A percentile compares a stretch with the other conserved stretches of the same genome.
phyloP scores from a whole-genome alignment of 2,888 invertebrate genomes.

The Drosophila quinaria region DNA sequence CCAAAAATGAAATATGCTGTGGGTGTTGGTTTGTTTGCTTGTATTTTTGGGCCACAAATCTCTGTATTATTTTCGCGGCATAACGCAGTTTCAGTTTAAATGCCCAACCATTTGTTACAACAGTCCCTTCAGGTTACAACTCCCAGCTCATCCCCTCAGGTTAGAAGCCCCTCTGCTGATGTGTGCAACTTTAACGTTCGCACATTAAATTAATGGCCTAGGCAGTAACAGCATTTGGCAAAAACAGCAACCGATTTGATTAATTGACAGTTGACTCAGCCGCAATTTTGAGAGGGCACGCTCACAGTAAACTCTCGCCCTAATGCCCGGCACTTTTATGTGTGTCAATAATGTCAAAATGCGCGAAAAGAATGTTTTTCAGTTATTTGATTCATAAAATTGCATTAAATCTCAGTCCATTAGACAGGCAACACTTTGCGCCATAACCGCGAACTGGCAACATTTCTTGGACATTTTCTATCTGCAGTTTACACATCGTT shows the following conservation, averaged over 20 bases:
- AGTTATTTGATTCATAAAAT: slow-evolving; percentile 55
- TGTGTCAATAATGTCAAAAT: slow-evolving; percentile 36
- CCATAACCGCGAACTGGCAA: slow-evolving; percentile 16
- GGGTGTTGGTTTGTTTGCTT: slow-evolving; percentile 3
- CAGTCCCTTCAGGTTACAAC: slow-evolving; percentile 21
- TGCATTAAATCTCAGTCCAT: slow-evolving; percentile 71
- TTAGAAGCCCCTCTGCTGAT: background rate
- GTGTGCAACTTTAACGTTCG: slow-evolving; percentile 42
- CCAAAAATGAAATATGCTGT: slow-evolving; percentile 60
- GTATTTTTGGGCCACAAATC: slow-evolving; percentile 51
- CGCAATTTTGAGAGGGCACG: slow-evolving; percentile 39
- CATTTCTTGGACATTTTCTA: slow-evolving; percentile 58
- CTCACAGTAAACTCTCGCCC: slow-evolving; percentile 12
- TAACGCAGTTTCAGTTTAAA: slow-evolving; percentile 59
- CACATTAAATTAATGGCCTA: slow-evolving; percentile 72
- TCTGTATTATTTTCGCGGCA: slow-evolving; percentile 64
- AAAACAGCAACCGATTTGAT: slow-evolving; percentile 64
- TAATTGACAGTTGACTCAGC: slow-evolving; percentile 79
- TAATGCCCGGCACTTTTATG: slow-evolving; percentile 52
- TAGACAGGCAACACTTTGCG: slow-evolving; percentile 42
- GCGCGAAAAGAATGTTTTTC: slow-evolving; percentile 23
- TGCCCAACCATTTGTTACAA: slow-evolving; percentile 67
- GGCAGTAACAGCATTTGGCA: slow-evolving; percentile 43
- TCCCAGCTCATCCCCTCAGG: background rate
- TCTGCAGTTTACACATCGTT: slow-evolving; percentile 74